These are phyloP conservation scores for Castor canadensis DNA, from an alignment of 2,113 vertebrate genomes.

Conservation along the genomic window DNA sequence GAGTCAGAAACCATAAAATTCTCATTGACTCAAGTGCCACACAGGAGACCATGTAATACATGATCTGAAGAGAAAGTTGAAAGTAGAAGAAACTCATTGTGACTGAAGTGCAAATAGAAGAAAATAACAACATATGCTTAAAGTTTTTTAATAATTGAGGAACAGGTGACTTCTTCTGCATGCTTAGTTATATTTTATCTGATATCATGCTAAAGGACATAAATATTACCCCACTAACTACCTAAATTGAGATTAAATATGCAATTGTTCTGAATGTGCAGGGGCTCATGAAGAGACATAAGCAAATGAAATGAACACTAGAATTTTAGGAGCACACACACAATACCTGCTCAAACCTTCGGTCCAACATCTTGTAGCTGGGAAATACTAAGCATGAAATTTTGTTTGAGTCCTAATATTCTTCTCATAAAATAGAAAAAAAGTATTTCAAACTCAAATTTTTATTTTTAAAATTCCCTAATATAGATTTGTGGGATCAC, in stretches of 20 bases:
- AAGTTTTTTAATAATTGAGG: background rate
- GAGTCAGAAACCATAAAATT: background rate
- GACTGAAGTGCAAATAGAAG: background rate
- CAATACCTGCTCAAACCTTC: background rate
- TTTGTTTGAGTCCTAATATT: background rate
- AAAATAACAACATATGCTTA: background rate
- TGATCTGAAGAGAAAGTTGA: background rate
- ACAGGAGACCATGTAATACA: background rate
- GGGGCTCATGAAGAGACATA: background rate
- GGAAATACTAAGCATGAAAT: background rate
- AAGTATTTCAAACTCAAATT: background rate
- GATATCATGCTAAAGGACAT: background rate
- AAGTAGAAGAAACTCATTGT: background rate
- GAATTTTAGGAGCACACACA: background rate
- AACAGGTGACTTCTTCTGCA: background rate
- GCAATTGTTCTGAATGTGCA: background rate
- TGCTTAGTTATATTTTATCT: background rate
- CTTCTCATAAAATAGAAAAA: background rate
- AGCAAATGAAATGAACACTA: background rate
- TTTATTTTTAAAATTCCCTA: background rate
- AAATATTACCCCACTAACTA: background rate
- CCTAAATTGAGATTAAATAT: background rate
- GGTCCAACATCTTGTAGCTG: background rate
- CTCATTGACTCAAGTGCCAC: background rate
- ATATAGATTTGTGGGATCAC: background rate